Percentiles rank a stretch among this genome's conserved stretches.
Evolutionary conservation across 1,140 invertebrate genomes (phyloP).

Genomic region (Drosophila sp.): DNA sequence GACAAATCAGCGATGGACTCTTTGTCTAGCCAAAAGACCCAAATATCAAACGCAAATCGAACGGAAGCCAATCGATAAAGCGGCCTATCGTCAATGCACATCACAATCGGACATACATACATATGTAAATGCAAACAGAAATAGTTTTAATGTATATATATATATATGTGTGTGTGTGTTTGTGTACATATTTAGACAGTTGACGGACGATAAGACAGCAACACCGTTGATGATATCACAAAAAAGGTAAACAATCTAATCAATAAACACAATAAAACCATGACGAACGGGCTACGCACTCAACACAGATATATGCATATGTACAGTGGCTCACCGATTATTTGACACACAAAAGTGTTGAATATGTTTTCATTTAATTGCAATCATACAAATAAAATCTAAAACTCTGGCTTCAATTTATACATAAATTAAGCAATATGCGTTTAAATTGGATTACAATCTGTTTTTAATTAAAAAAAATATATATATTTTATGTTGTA

Average conservation of each 20-base stretch:
- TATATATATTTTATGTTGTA: no score
- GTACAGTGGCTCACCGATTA: no score
- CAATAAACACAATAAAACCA: slow-evolving; percentile 78
- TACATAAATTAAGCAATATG: no score
- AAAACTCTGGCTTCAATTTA: no score
- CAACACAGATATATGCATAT: slow-evolving; percentile 20
- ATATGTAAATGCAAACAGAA: slow-evolving; percentile 23
- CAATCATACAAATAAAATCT: no score
- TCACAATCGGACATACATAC: slow-evolving; percentile 22
- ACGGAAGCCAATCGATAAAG: slow-evolving; percentile 76
- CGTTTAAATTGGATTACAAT: no score
- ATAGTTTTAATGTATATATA: slow-evolving; percentile 35
- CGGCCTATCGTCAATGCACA: slow-evolving; percentile 31
- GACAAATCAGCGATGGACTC: slow-evolving; percentile 13
- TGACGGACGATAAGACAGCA: slow-evolving; percentile 76
- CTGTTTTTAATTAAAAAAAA: no score
- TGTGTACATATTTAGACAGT: slow-evolving; percentile 72
- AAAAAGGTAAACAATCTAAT: slow-evolving; percentile 83
- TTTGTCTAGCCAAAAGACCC: slow-evolving; percentile 35
- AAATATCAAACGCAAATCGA: slow-evolving; percentile 59
- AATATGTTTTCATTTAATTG: no score
- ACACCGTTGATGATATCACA: slow-evolving; percentile 72
- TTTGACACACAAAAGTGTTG: no score
- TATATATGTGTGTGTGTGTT: slow-evolving; percentile 13
- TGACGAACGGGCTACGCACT: slow-evolving; percentile 62